These are phyloP conservation scores for Drosophila macrospina DNA, from an alignment of 2,888 invertebrate species.

Conservation along the genomic window DNA sequence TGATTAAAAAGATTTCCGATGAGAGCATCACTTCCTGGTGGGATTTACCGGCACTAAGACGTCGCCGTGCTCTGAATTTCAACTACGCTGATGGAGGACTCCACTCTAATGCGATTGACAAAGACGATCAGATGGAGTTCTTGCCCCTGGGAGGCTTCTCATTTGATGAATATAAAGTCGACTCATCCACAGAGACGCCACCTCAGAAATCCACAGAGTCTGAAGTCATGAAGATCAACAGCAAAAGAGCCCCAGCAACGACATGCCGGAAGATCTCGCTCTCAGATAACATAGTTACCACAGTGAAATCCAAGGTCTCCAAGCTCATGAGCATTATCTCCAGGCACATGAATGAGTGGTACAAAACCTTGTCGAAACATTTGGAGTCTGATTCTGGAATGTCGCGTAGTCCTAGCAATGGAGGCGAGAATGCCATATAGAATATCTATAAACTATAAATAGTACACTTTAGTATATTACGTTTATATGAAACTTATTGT, in stretches of 20 bases:
- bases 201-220: constrained; percentile 31
- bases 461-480: background rate
- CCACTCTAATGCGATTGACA: constrained; percentile 73
- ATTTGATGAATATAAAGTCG: constrained; percentile 61
- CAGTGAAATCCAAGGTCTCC: constrained; percentile 74
- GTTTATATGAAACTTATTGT: constrained; percentile 39
- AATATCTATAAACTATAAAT: background rate
- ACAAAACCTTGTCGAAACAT: constrained; percentile 74
- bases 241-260: background rate
- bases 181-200: constrained; percentile 25
- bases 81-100: constrained; percentile 45
- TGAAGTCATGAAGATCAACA: constrained; percentile 57
- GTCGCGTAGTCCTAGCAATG: background rate
- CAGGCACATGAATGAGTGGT: constrained; percentile 82
- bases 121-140: constrained; percentile 62
- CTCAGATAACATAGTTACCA: constrained; percentile 65
- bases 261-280: constrained; percentile 25
- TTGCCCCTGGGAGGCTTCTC: constrained; percentile 53
- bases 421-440: constrained; percentile 46
- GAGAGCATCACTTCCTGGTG: constrained; percentile 74
- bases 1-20: constrained; percentile 25
- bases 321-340: constrained; percentile 79
- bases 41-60: constrained; percentile 66
- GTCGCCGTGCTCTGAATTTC: constrained; percentile 50
- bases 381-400: constrained; percentile 37